Conservation (phyloP, 2,888 invertebrate species). For the Lepetodrilus schrolli region DNA sequence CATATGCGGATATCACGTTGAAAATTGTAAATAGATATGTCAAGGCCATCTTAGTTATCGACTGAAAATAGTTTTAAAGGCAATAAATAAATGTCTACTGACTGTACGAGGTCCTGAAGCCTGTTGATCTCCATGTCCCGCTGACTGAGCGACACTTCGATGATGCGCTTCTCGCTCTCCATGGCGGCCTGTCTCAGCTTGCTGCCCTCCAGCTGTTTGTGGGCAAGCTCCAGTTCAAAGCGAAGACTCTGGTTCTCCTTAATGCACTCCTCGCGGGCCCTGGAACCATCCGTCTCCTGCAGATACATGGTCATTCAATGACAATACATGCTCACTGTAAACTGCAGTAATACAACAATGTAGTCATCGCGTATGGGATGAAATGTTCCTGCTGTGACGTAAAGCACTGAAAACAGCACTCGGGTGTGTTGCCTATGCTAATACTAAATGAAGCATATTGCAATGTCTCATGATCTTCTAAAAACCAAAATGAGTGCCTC, state of each 20-base stretch:
- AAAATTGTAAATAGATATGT: not conserved
- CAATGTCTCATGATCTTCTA: too few species aligned
- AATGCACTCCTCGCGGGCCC: slow-evolving; percentile 1
- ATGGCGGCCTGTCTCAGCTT: slow-evolving; percentile 47
- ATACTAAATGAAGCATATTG: too few species aligned
- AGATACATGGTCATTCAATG: too few species aligned
- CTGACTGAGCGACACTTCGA: slow-evolving; percentile 56
- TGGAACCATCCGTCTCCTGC: not conserved
- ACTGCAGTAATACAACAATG: too few species aligned
- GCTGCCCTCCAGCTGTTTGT: slow-evolving; percentile 48
- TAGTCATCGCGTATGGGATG: too few species aligned
- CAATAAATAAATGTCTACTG: slow-evolving; percentile 34
- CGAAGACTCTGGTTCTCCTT: slow-evolving; percentile 48
- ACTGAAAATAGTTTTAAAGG: not conserved
- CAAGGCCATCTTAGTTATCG: too few species aligned
- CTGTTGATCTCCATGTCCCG: slow-evolving; percentile 56
- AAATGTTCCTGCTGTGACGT: too few species aligned
- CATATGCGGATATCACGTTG: not conserved
- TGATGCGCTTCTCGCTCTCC: slow-evolving; percentile 60
- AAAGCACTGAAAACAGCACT: too few species aligned
- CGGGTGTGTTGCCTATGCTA: too few species aligned
- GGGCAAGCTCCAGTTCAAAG: slow-evolving; percentile 51
- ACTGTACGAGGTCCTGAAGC: slow-evolving; percentile 58
- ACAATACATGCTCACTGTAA: too few species aligned
- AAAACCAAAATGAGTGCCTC: too few species aligned